Percentiles rank a stretch among this genome's conserved stretches.
Conservation (phyloP, 1,140 invertebrate species). For the Neomicropteryx cornuta region DNA sequence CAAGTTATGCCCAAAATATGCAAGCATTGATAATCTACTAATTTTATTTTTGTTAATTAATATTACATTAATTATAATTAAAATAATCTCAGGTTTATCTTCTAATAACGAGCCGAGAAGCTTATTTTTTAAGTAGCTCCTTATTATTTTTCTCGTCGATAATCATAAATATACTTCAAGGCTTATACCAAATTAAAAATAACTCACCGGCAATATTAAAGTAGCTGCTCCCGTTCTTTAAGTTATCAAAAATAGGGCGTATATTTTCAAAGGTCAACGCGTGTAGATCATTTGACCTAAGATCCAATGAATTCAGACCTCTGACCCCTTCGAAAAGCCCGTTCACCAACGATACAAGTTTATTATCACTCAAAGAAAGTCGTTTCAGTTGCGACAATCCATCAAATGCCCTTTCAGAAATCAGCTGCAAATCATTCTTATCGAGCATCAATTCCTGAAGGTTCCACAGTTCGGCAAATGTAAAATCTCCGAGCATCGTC, state of each 20-base stretch:
- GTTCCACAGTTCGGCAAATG: conserved; percentile 61
- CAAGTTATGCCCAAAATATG: no score
- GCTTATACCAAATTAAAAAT: not conserved
- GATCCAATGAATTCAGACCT: conserved; percentile 54
- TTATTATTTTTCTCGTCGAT: no score
- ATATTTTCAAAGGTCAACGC: conserved; percentile 63
- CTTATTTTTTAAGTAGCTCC: no score
- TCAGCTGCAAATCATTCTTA: conserved; percentile 51
- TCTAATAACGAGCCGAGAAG: no score
- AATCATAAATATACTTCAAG: no score
- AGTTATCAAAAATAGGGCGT: conserved; percentile 59
- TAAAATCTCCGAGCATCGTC: conserved; percentile 57
- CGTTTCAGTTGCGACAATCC: conserved; percentile 54
- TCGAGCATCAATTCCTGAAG: conserved; percentile 60
- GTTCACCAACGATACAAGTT: conserved; percentile 49
- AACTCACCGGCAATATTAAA: conserved; percentile 66
- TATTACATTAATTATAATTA: no score
- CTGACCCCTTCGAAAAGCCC: conserved; percentile 53
- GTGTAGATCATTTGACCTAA: conserved; percentile 58
- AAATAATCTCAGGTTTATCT: no score
- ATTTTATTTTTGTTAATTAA: no score
- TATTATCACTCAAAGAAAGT: conserved; percentile 60
- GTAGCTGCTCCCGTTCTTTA: conserved; percentile 57
- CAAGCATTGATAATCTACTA: no score
- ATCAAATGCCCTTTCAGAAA: conserved; percentile 58